Evolutionary conservation across 2,888 invertebrate species (phyloP).

Genomic region (Poecilobothrus nobilitatus): DNA sequence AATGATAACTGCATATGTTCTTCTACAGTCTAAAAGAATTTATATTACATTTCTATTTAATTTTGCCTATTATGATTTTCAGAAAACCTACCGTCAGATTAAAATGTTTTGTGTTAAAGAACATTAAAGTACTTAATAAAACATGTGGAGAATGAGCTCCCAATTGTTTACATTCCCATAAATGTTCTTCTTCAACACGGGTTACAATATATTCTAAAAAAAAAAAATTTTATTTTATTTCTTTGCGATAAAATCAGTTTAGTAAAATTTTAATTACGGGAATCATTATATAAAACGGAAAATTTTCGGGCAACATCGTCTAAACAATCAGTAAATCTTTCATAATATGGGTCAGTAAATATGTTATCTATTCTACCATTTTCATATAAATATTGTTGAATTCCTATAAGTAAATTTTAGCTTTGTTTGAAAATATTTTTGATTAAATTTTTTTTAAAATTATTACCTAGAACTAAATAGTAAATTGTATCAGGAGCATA

Average conservation of each 20-base stretch:
- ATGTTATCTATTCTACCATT: conserved; percentile 91
- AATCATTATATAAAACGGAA: conserved; percentile 72
- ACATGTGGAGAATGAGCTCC: conserved; percentile 94
- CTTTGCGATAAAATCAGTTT: background rate
- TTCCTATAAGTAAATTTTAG: conserved; percentile 49
- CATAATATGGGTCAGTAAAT: conserved; percentile 87
- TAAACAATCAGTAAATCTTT: conserved; percentile 83
- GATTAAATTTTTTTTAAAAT: background rate
- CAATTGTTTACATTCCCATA: conserved; percentile 93
- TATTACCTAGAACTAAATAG: conserved; percentile 81
- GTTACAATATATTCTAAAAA: conserved; percentile 77
- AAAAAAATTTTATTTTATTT: conserved; percentile 17
- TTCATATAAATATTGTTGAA: conserved; percentile 89
- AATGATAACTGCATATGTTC: conserved; percentile 91
- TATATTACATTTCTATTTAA: background rate
- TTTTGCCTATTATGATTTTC: background rate
- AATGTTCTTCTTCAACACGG: conserved; percentile 88
- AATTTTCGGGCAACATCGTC: conserved; percentile 83
- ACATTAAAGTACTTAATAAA: conserved; percentile 85
- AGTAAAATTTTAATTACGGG: conserved; percentile 53
- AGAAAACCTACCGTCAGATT: conserved; percentile 67
- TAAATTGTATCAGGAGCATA: conserved; percentile 93
- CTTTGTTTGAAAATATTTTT: background rate
- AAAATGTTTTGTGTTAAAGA: conserved; percentile 94
- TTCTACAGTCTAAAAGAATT: conserved; percentile 63